phyloP scores from a whole-genome alignment of 1,140 invertebrate genomes.

The Bombus superbus region DNA sequence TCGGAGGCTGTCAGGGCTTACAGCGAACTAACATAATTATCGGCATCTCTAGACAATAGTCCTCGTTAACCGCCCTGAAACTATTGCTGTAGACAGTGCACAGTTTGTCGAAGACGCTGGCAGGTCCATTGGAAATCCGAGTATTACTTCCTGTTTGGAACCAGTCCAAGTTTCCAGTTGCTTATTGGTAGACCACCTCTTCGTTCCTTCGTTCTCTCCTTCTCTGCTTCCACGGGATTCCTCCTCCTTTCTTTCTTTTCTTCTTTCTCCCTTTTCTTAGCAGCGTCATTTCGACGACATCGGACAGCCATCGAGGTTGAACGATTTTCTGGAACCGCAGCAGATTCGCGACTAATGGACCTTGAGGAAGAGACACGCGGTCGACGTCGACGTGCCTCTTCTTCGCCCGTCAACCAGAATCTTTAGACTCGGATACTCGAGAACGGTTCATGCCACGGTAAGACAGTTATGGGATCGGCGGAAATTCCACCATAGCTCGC shows the following conservation, averaged over 20 bases:
- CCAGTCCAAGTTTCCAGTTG: conserved; percentile 76
- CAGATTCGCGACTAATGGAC: conserved; percentile 66
- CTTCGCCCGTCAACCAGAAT: conserved; percentile 18
- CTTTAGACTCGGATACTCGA: not conserved
- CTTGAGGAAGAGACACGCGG: conserved; percentile 46
- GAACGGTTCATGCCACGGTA: not conserved
- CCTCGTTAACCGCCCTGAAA: conserved; percentile 74
- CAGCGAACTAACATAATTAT: conserved; percentile 76
- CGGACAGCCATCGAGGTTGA: conserved; percentile 52
- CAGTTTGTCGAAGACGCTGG: conserved; percentile 66
- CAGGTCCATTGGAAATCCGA: conserved; percentile 47
- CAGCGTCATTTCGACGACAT: conserved; percentile 36
- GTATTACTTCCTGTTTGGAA: conserved; percentile 80
- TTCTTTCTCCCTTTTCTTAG: no score
- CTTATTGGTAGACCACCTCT: conserved; percentile 70
- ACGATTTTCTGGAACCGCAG: conserved; percentile 63
- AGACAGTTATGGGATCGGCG: conserved; percentile 29
- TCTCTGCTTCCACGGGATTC: not conserved
- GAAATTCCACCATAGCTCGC: not conserved
- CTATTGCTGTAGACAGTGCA: conserved; percentile 67
- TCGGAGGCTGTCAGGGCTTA: conserved; percentile 46
- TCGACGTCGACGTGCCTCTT: conserved; percentile 26
- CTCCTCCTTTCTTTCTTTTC: not conserved
- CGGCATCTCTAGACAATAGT: conserved; percentile 75
- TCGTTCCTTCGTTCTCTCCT: conserved; percentile 19